Conservation (phyloP, 2,888 invertebrate genomes). For the Chaetogeoica ovagalla region DNA sequence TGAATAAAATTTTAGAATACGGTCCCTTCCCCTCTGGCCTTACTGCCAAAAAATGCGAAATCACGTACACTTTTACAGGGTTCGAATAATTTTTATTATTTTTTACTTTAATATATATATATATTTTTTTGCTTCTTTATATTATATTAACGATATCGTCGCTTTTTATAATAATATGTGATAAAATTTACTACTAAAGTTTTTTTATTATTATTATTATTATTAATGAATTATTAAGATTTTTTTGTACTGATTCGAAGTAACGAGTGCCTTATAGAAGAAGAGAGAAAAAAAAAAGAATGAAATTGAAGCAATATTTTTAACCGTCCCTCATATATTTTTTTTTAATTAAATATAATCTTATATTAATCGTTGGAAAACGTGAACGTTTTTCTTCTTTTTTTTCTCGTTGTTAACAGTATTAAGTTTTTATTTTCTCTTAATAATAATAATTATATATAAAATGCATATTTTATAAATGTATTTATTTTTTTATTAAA, state of each 20-base stretch:
- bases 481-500: neutral
- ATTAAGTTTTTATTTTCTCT: slow-evolving; percentile 46
- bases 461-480: neutral
- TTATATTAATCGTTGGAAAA: slow-evolving; percentile 9
- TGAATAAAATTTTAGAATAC: too few species aligned
- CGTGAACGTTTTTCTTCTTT: slow-evolving; percentile 1
- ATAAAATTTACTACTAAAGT: too few species aligned
- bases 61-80: too few species aligned
- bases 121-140: neutral
- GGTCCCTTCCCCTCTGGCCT: too few species aligned
- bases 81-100: too few species aligned
- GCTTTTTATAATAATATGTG: too few species aligned
- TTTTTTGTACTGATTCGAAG: slow-evolving; percentile 8
- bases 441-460: slow-evolving; percentile 27
- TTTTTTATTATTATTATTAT: neutral
- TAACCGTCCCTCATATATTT: slow-evolving; percentile 35
- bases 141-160: neutral
- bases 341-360: neutral
- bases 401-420: slow-evolving; percentile 46
- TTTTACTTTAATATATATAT: too few species aligned
- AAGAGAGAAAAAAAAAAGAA: neutral
- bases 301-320: slow-evolving; percentile 33
- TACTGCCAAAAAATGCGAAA: too few species aligned
- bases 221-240: neutral
- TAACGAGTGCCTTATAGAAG: slow-evolving; percentile 17